Percentiles rank a stretch among this genome's conserved stretches.
Conservation (phyloP, 2,888 invertebrate species). For the Xestia ashworthii region DNA sequence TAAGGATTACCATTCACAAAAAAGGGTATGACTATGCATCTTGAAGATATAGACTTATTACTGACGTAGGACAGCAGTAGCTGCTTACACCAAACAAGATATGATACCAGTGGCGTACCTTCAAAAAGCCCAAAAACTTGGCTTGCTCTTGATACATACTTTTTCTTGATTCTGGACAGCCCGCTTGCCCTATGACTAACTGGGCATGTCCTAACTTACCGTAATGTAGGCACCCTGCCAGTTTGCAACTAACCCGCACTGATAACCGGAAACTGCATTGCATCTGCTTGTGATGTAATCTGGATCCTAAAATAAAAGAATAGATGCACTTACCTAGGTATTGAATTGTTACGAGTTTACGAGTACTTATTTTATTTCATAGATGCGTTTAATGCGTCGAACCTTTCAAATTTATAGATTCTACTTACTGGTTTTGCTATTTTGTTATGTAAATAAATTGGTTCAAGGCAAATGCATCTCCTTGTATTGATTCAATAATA, state of each 20-base stretch:
- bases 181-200: background rate
- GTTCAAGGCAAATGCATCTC: slow-evolving; percentile 19
- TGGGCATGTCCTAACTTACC: background rate
- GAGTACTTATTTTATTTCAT: background rate
- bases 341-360: too few relatives aligned
- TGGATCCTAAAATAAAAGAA: background rate
- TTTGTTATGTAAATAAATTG: slow-evolving; percentile 29
- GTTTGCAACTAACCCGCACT: background rate
- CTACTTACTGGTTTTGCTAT: slow-evolving; percentile 16
- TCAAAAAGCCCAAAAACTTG: background rate
- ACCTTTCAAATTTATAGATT: background rate
- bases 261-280: background rate
- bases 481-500: slow-evolving; percentile 1
- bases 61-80: background rate
- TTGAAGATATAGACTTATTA: background rate
- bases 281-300: background rate
- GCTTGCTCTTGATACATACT: background rate
- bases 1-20: background rate
- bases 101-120: background rate
- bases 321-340: background rate
- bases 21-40: background rate
- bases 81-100: background rate
- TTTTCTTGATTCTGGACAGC: background rate
- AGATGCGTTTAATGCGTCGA: background rate
- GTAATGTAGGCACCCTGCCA: background rate